Evolutionary conservation across 2,888 invertebrate genomes (phyloP).

Genomic region (Amphipoea oculea): DNA sequence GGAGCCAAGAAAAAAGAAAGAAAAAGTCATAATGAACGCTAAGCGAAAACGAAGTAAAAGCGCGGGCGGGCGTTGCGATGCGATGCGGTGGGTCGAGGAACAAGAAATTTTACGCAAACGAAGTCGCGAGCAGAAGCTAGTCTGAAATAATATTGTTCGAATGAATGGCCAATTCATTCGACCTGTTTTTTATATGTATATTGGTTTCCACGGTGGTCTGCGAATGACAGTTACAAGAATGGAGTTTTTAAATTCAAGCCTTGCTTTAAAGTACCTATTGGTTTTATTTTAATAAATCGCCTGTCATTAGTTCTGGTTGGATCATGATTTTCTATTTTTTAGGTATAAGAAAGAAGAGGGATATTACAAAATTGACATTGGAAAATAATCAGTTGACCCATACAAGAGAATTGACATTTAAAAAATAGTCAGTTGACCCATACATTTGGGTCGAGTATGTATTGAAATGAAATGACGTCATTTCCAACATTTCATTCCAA

Average conservation of each 20-base stretch:
- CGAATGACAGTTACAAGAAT: constrained; percentile 32
- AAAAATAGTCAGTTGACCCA: not conserved
- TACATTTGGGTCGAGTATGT: not conserved
- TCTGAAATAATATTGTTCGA: constrained; percentile 5
- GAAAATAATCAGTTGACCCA: too few species aligned
- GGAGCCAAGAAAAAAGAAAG: too few species aligned
- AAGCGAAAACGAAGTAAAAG: too few species aligned
- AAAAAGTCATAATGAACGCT: too few species aligned
- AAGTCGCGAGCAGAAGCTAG: not conserved
- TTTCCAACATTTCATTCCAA: too few species aligned
- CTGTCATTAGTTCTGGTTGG: not conserved
- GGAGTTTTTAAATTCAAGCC: constrained; percentile 4
- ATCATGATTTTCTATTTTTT: not conserved
- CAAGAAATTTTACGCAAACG: too few species aligned
- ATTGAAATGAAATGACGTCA: too few species aligned
- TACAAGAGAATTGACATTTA: too few species aligned
- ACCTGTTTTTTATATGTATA: too few species aligned
- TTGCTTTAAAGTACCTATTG: not conserved
- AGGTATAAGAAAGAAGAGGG: too few species aligned
- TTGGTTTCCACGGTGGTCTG: constrained; percentile 6
- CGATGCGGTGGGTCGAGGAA: too few species aligned
- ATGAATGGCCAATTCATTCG: constrained; percentile 27
- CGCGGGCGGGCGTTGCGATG: too few species aligned
- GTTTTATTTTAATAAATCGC: constrained; percentile 7
- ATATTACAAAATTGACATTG: not conserved